phyloP scores from a whole-genome alignment of 2,888 invertebrate genomes.

The Mesorhabditis sp. region DNA sequence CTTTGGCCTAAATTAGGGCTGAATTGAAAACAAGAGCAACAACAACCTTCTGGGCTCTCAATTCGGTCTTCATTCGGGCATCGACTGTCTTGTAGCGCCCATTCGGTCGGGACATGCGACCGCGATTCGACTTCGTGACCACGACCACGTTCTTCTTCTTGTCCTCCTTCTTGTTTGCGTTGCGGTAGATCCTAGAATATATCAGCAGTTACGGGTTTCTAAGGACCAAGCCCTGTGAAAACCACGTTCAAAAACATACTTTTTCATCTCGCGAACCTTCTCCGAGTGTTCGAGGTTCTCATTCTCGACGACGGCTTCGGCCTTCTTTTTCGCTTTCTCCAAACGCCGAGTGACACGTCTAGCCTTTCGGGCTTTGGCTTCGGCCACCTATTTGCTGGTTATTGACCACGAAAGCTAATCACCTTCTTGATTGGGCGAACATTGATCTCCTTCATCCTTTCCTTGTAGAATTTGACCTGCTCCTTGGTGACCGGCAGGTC shows the following conservation, averaged over 20 bases:
- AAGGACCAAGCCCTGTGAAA: not conserved
- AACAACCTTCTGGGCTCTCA: conserved; percentile 23
- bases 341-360: conserved; percentile 71
- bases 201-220: not conserved
- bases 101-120: conserved; percentile 39
- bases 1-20: too few species aligned
- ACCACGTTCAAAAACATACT: conserved; percentile 30
- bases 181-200: conserved; percentile 74
- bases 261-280: conserved; percentile 65
- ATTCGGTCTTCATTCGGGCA: conserved; percentile 39
- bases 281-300: conserved; percentile 88
- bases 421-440: conserved; percentile 88
- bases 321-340: conserved; percentile 90
- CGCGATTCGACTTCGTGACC: conserved; percentile 71
- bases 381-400: conserved; percentile 68
- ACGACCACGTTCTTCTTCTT: conserved; percentile 89
- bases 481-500: conserved; percentile 72
- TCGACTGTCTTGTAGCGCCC: conserved; percentile 51
- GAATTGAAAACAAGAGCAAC: too few species aligned
- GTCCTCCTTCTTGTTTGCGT: conserved; percentile 67
- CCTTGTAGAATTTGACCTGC: conserved; percentile 75
- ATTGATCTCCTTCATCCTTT: conserved; percentile 76
- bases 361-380: conserved; percentile 96
- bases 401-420: not conserved
- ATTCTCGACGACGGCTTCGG: conserved; percentile 72